Conservation (phyloP, 2,797 vertebrate species). For the Amblyraja radiata region DNA sequence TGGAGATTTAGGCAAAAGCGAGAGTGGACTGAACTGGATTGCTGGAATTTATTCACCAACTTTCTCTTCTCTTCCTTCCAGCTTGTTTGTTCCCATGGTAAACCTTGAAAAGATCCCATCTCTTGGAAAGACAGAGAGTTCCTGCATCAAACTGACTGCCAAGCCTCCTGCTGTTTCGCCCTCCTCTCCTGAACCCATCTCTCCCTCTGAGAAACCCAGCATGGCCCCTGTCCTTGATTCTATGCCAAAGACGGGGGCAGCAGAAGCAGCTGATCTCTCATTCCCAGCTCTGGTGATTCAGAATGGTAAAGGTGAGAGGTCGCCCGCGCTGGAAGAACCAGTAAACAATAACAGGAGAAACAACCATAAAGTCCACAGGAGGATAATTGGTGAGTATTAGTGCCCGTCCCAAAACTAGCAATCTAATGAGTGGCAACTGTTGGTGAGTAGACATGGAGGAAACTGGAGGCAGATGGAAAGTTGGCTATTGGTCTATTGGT, state of each 20-base stretch:
- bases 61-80: constrained; percentile 45
- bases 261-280: constrained; percentile 47
- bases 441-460: neutral
- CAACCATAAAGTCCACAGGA: constrained; percentile 23
- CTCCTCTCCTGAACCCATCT: constrained; percentile 54
- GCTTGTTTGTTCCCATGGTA: constrained; percentile 72
- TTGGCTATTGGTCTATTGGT: neutral
- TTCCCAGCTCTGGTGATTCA: constrained; percentile 63
- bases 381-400: neutral
- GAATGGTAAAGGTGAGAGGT: constrained; percentile 28
- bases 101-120: constrained; percentile 74
- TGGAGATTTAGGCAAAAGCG: neutral
- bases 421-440: neutral
- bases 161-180: constrained; percentile 52
- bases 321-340: neutral
- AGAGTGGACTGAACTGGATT: neutral
- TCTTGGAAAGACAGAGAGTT: constrained; percentile 67
- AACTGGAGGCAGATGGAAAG: no score
- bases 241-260: neutral
- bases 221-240: constrained; percentile 43
- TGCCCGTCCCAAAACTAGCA: neutral
- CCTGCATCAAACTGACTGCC: constrained; percentile 67
- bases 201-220: constrained; percentile 41
- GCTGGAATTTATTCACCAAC: neutral
- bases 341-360: constrained; percentile 17